A percentile compares a stretch with the other conserved stretches of the same genome.
These are phyloP conservation scores for Vidua macroura DNA, from an alignment of 2,113 vertebrate genomes.

Conservation along the genomic window DNA sequence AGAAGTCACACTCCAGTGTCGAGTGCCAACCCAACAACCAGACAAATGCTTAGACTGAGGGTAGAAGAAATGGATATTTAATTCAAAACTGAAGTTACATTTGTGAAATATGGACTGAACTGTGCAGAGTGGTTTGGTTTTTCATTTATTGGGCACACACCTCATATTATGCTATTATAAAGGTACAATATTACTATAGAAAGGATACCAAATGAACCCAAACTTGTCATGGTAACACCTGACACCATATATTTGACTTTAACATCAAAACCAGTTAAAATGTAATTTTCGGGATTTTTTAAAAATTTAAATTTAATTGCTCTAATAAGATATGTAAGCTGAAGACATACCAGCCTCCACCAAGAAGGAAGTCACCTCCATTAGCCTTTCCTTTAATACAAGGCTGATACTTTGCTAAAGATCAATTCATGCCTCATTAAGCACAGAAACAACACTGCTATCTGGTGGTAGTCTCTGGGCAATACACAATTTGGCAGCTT, in stretches of 20 bases:
- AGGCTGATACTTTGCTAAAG: not conserved
- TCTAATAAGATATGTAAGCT: not conserved
- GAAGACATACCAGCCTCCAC: not conserved
- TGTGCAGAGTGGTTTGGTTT: not conserved
- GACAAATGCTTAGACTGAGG: not conserved
- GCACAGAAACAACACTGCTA: conserved; percentile 19
- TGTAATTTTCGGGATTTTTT: not conserved
- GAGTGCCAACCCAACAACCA: not conserved
- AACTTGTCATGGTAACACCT: not conserved
- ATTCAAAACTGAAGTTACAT: not conserved
- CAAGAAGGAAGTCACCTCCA: not conserved
- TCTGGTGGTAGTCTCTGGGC: not conserved
- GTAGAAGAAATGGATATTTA: not conserved
- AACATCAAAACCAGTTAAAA: not conserved
- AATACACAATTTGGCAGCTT: not conserved
- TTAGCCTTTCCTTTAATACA: not conserved
- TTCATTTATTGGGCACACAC: not conserved
- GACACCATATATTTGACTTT: not conserved
- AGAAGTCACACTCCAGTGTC: not conserved
- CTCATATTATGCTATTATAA: not conserved
- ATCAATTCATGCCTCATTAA: not conserved
- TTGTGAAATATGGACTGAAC: not conserved
- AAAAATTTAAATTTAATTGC: not conserved
- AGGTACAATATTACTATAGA: not conserved
- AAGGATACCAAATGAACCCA: not conserved